Base-by-base conservation (phyloP, 2,113 vertebrate genomes). In the Oostethus manadensis region DNA sequence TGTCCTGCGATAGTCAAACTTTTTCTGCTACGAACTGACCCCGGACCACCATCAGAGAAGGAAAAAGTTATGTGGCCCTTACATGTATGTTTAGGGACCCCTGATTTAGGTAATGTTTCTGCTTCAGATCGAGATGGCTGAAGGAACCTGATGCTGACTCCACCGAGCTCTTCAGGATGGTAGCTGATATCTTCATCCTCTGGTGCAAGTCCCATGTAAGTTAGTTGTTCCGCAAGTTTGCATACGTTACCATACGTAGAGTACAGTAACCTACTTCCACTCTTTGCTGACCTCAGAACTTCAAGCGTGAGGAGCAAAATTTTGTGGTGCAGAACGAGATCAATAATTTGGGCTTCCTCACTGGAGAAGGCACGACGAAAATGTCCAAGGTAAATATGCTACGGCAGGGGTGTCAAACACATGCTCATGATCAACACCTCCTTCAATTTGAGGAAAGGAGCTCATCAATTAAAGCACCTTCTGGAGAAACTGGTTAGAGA, bases 311-410 rank as follows among this genome's bases (percentile, higher is more conserved):
- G 86, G 96, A 99, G 86, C 96, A 99, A 83, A 99, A 99, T 88
- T 99, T 98, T 93, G 96, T 99, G 74, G 94, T 99, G 88, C 96
- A 99, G 79, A 98, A 99, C 86, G 96, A 98, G 89, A 99, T 99
- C 86, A 99, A 98, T 87, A 98, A 98, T 81, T 87, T 99, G 87
- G 92, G 94, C 53, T 99, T 99, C 89, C 89, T 99, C 73, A 98
- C 93, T 43, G 93, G 91, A 82, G 94, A 96, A 79, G 92, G 88
- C 84, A 94, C 93, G 75, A 90, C 92, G 58, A 98, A 99, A 87
- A 96, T 99, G 94, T 96, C 95, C 46, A 99, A 98, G 92, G 96
- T 98, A 92, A 71, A 35, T 17, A 13, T 5, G 1, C 8, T 15
- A 23, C 0, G 8, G 18, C n/a, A 20, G 3, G 46, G 46, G 43